Evolutionary conservation across 2,888 invertebrate genomes (phyloP).

Genomic region (Drosophila longiperda): DNA sequence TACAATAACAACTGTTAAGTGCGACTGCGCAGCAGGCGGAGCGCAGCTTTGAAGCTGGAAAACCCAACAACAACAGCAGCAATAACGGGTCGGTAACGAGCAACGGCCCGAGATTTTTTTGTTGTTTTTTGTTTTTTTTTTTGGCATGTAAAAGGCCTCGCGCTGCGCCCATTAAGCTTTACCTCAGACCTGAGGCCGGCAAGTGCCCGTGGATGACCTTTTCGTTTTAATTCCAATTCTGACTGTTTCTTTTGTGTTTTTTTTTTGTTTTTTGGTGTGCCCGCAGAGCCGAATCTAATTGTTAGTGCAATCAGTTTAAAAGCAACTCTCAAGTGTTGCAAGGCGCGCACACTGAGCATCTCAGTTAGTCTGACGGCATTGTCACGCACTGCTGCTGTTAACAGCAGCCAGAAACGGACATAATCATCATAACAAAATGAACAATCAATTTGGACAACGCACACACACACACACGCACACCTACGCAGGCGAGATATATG

Average conservation of each 20-base stretch:
- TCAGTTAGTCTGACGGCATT: slow-evolving; percentile 4
- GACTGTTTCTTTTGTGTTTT: slow-evolving; percentile 35
- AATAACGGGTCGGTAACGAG: slow-evolving; percentile 60
- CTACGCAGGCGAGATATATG: slow-evolving; percentile 33
- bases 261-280: slow-evolving; percentile 29
- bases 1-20: slow-evolving; percentile 64
- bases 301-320: slow-evolving; percentile 59
- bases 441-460: slow-evolving; percentile 63
- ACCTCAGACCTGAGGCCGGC: slow-evolving; percentile 51
- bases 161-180: slow-evolving; percentile 74
- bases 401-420: slow-evolving; percentile 56
- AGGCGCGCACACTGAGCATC: slow-evolving; percentile 21
- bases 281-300: slow-evolving; percentile 70
- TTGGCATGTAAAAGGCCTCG: slow-evolving; percentile 65
- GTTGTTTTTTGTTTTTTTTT: slow-evolving; percentile 23
- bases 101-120: slow-evolving; percentile 43
- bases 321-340: slow-evolving; percentile 40
- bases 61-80: slow-evolving; percentile 32
- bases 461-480: slow-evolving; percentile 43
- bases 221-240: slow-evolving; percentile 73
- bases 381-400: slow-evolving; percentile 66
- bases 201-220: slow-evolving; percentile 74
- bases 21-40: slow-evolving; percentile 69
- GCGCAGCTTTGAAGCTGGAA: slow-evolving; percentile 59
- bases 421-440: slow-evolving; percentile 55